Evolutionary conservation across 2,888 invertebrate species (phyloP), one percentile per base, ranked within the genome.

Genomic region (Neuroscelio doddi): DNA sequence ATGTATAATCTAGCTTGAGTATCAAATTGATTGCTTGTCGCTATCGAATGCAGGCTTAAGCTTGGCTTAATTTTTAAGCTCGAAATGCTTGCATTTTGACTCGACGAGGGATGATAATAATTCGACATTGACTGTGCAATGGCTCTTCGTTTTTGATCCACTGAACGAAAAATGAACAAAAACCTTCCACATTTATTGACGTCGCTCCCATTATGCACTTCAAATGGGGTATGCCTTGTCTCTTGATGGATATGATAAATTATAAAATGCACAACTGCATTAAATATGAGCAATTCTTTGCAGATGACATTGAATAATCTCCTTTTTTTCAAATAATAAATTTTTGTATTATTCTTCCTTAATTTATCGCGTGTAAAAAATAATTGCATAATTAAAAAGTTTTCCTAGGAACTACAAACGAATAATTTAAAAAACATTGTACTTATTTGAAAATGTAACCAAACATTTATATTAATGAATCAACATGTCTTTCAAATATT

Each of bases 181-280:
- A 63, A 57, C 51, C 42, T 34, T 51, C 50, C 42, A 50, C 56
- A 29, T 63, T 62, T 57, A 63, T 63, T 63, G 57, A 51, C 56
- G 15, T 38, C 9, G 50, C 58, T 47, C 50, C 36, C 53, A 58
- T 64, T 64, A 58, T 45, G 58, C 36, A 64, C 64, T 58, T 49
- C 41, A 53, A 27, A 24, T 17, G 53, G 30, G 53, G 45, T 51
- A 30, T 30, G 42, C 39, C 63, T 56, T 58, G 64, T 64, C 46
- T 44, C 46, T 27, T 34, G 34, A 56, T 63, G 51, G 56, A 56
- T 41, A 42, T 32, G 56, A 56, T 56, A 50, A 56, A 63, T 63
- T 63, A 45, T 51, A 27, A 44, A 55, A 41, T 50, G 50, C 50
- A 9, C 58, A 50, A 39, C 44, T 39, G 47, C 46, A 44, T 30